Conservation (phyloP, 1,140 invertebrate genomes). For the Artemia franciscana region DNA sequence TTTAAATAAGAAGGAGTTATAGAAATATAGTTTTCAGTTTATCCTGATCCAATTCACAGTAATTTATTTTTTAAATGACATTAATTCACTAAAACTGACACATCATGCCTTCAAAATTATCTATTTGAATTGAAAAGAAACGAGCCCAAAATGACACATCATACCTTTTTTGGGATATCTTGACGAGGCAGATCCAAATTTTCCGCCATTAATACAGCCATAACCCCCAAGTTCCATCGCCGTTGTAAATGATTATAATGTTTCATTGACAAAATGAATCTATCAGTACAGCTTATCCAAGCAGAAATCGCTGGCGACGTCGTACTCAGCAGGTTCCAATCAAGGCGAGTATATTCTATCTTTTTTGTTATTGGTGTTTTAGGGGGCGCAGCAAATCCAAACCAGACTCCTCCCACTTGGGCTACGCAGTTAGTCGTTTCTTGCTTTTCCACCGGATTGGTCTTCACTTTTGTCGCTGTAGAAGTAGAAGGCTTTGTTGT, state of each 20-base stretch:
- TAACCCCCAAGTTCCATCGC: slow-evolving; percentile 52
- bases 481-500: neutral
- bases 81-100: too few relatives aligned
- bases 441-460: slow-evolving; percentile 1
- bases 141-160: slow-evolving; percentile 8
- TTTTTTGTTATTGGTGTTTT: slow-evolving; percentile 77
- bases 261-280: slow-evolving; percentile 54
- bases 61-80: too few relatives aligned
- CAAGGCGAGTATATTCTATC: slow-evolving; percentile 74
- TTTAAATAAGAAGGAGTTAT: too few relatives aligned
- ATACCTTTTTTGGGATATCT: slow-evolving; percentile 59
- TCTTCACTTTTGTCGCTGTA: neutral
- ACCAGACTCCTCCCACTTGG: slow-evolving; percentile 75
- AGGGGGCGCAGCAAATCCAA: slow-evolving; percentile 89
- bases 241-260: slow-evolving; percentile 49
- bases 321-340: slow-evolving; percentile 89
- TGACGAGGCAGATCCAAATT: slow-evolving; percentile 59
- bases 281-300: slow-evolving; percentile 86
- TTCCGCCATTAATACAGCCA: slow-evolving; percentile 83
- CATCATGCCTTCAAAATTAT: too few relatives aligned
- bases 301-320: slow-evolving; percentile 87
- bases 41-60: too few relatives aligned
- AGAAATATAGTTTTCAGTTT: too few relatives aligned
- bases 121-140: too few relatives aligned
- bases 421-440: slow-evolving; percentile 29